A percentile compares a stretch with the other conserved stretches of the same genome.
These are phyloP conservation scores for Leptinotarsa lineolata DNA, from an alignment of 1,140 invertebrate genomes.

Conservation along the genomic window DNA sequence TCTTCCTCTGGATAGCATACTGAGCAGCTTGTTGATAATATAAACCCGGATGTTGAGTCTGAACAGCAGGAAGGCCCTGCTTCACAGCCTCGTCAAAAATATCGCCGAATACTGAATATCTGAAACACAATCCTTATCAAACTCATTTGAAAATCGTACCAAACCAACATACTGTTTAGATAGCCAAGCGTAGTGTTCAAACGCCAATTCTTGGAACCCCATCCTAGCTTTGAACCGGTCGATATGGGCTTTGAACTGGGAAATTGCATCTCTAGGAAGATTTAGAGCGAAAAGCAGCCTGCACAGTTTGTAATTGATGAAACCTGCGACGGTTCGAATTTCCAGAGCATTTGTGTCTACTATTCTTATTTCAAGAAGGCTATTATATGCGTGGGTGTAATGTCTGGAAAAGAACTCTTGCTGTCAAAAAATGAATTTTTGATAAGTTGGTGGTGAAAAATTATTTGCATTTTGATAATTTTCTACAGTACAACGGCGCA, in stretches of 20 bases:
- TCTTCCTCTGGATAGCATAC: conserved; percentile 78
- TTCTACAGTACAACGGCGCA: no score
- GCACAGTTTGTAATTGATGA: conserved; percentile 95
- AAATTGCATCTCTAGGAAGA: conserved; percentile 89
- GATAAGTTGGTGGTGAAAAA: no score
- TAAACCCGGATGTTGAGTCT: conserved; percentile 95
- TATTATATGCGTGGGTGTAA: conserved; percentile 90
- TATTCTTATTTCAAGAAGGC: conserved; percentile 83
- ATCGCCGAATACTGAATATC: conserved; percentile 83
- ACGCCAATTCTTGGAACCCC: conserved; percentile 80
- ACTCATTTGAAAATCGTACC: not conserved
- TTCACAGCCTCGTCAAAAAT: conserved; percentile 94
- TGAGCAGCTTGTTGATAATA: conserved; percentile 94
- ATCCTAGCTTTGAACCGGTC: conserved; percentile 82
- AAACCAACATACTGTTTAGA: conserved; percentile 80
- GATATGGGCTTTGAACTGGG: conserved; percentile 89
- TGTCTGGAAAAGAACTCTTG: conserved; percentile 65
- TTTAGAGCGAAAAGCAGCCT: conserved; percentile 85
- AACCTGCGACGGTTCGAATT: conserved; percentile 92
- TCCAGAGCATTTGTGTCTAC: conserved; percentile 90
- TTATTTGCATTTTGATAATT: no score
- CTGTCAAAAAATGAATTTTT: no score
- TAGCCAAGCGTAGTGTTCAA: conserved; percentile 97
- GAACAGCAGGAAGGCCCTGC: conserved; percentile 84
- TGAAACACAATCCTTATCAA: conserved; percentile 29